Evolutionary conservation across 1,140 invertebrate species (phyloP), one percentile per base, ranked within the genome.

Genomic region (Planococcus citri): DNA sequence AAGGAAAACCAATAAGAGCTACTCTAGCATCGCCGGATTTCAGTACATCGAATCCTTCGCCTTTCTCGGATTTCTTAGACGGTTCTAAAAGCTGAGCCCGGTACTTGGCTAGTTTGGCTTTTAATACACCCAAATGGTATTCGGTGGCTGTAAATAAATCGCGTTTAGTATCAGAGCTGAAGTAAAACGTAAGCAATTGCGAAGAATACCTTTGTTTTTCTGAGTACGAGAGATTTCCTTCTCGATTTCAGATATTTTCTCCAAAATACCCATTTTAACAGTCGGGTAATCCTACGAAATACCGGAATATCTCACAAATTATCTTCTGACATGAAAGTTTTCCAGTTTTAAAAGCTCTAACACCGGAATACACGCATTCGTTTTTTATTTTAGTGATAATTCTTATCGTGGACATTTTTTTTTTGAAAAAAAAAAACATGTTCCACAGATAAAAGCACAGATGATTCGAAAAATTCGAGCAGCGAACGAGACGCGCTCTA

Each of bases 21-120:
- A 98, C 94, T 77, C 97, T 83, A 4, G 97, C 97, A 90, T 99
- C 97, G 58, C 97, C 97, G 75, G 94, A 97, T 81, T 99, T 99
- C 73, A 99, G 84, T 14, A 99, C 97, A 88, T 99, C 97, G 80
- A 99, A 99, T 10, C 97, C 97, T 83, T 99, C 97, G 17, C 97
- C 97, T 79, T 97, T 99, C 75, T 96, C 93, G 37, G 90, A 89
- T 76, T 95, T 92, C 79, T 98, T 98, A 0, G 89, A 83, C 0
- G 96, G 95, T 78, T 99, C 96, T 29, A 99, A 78, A 17, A 99
- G 79, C 77, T 98, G 94, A 6, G 94, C 91, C 51, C 97, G 83
- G 76, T 97, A 98, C 78, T 98, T 99, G 0, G 97, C 97, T 77
- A 99, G 81, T 82, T 99, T 99, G 0, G 97, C 97, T 83, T 99